Evolutionary conservation across 2,797 vertebrate genomes (phyloP).

Genomic region (Ciconia nigra): DNA sequence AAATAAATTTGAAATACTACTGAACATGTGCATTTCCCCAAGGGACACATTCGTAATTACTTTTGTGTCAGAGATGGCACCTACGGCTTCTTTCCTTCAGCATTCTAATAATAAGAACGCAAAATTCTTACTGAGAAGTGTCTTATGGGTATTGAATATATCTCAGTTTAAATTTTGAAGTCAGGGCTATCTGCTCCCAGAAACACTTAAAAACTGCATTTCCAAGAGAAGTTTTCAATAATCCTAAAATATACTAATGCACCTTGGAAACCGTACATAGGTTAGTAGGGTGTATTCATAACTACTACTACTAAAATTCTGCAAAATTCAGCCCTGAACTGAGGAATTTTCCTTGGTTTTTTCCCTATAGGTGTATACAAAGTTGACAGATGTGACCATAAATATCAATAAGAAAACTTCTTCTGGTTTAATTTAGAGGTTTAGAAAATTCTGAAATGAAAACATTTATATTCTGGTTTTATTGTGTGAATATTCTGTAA

Average conservation of each 20-base stretch:
- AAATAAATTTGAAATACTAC: constrained; percentile 49
- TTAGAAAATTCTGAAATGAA: not conserved
- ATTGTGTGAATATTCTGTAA: not conserved
- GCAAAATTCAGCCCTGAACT: not conserved
- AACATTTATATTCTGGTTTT: not conserved
- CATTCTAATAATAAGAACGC: not conserved
- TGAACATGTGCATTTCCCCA: not conserved
- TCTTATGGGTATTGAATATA: not conserved
- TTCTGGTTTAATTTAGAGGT: not conserved
- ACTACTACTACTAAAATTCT: not conserved
- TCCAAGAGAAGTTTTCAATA: not conserved
- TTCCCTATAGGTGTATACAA: not conserved
- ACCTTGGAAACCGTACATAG: not conserved
- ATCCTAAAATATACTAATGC: not conserved
- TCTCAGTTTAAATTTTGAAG: not conserved
- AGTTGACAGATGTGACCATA: not conserved
- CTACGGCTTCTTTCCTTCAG: not conserved
- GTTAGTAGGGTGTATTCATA: not conserved
- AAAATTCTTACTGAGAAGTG: not conserved
- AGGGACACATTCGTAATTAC: not conserved
- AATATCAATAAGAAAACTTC: not conserved
- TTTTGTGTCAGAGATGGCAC: not conserved
- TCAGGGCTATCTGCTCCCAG: not conserved
- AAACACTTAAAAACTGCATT: not conserved
- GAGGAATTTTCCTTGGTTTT: not conserved